phyloP scores from a whole-genome alignment of 2,888 invertebrate genomes.

The Morinoia aosen region DNA sequence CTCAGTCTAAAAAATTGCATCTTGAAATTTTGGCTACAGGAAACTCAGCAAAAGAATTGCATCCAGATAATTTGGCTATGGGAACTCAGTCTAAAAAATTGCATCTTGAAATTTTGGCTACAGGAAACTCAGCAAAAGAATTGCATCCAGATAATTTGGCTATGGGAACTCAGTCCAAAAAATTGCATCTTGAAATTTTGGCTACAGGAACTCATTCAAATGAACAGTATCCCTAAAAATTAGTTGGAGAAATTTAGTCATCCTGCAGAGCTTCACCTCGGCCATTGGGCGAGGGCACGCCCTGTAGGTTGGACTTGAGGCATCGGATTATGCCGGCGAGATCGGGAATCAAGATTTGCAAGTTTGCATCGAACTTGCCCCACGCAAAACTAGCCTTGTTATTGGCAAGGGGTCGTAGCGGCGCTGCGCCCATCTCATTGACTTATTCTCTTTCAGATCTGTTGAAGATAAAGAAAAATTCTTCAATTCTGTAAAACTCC shows the following conservation, averaged over 20 bases:
- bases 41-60: too few relatives aligned
- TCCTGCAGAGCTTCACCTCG: background rate
- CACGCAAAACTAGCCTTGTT: constrained; percentile 15
- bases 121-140: background rate
- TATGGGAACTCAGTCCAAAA: too few relatives aligned
- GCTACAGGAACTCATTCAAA: background rate
- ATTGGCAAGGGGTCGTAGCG: constrained; percentile 6
- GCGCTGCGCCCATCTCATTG: background rate
- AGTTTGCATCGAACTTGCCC: background rate
- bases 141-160: too few relatives aligned
- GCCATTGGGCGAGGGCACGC: background rate
- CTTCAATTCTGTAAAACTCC: constrained; percentile 15
- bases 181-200: too few relatives aligned
- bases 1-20: too few relatives aligned
- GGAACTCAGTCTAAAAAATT: background rate
- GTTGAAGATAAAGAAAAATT: constrained; percentile 26
- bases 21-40: too few relatives aligned
- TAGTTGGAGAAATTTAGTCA: background rate
- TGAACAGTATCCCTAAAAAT: background rate
- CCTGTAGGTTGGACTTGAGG: background rate
- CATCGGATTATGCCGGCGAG: background rate
- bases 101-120: background rate
- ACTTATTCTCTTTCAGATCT: background rate
- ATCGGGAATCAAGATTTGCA: constrained; percentile 10
- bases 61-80: background rate